These are phyloP conservation scores for Dryomyza anilis DNA, from an alignment of 2,888 invertebrate genomes.

Conservation along the genomic window DNA sequence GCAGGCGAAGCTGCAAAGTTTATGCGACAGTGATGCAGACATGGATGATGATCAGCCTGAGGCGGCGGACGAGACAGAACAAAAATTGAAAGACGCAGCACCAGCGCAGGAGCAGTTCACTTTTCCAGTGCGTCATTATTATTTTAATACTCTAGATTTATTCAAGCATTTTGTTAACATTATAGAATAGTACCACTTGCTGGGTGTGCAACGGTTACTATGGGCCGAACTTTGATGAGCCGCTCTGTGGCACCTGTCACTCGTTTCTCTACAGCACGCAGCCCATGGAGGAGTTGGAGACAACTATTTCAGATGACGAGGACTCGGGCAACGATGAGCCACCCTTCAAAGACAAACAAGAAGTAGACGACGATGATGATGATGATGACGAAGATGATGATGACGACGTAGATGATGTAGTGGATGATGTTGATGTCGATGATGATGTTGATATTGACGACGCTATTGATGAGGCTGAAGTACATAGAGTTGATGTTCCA, in stretches of 20 bases:
- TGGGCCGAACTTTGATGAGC: slow-evolving; percentile 88
- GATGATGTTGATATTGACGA: slow-evolving; percentile 46
- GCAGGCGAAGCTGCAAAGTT: slow-evolving; percentile 39
- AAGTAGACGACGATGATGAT: slow-evolving; percentile 39
- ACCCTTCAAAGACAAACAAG: slow-evolving; percentile 58
- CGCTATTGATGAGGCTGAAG: slow-evolving; percentile 42
- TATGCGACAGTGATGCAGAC: slow-evolving; percentile 44
- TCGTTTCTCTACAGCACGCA: slow-evolving; percentile 85
- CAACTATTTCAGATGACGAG: slow-evolving; percentile 78
- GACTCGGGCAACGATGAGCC: slow-evolving; percentile 97
- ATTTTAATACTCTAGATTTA: slow-evolving; percentile 2
- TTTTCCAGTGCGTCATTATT: slow-evolving; percentile 53
- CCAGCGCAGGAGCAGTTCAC: slow-evolving; percentile 45
- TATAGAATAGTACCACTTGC: slow-evolving; percentile 64
- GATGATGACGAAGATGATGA: slow-evolving; percentile 55
- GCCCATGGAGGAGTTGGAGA: slow-evolving; percentile 52
- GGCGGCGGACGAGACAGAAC: slow-evolving; percentile 35
- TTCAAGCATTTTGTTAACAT: too few relatives aligned
- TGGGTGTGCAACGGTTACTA: slow-evolving; percentile 90
- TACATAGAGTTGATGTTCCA: slow-evolving; percentile 39
- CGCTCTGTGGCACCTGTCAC: slow-evolving; percentile 90
- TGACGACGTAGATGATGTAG: slow-evolving; percentile 40
- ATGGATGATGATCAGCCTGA: slow-evolving; percentile 40
- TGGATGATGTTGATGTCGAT: slow-evolving; percentile 38
- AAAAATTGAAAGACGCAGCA: slow-evolving; percentile 27